These are phyloP conservation scores for Halesus radiatus DNA, from an alignment of 1,140 invertebrate genomes.

Conservation along the genomic window DNA sequence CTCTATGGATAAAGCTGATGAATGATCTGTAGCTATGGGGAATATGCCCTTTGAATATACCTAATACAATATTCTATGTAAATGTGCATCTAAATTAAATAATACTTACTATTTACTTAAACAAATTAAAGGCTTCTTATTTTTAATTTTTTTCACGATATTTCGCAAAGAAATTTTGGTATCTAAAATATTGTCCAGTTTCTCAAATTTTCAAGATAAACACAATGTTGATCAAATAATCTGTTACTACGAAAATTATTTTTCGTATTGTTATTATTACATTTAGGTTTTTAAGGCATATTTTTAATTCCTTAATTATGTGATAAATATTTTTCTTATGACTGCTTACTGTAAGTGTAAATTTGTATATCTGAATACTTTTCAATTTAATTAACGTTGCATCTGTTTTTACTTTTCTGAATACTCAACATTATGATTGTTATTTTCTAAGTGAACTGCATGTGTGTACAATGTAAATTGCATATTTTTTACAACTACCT, in stretches of 20 bases:
- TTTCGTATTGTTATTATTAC: too few species aligned
- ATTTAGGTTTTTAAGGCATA: too few species aligned
- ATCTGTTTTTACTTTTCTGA: too few species aligned
- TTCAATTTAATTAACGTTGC: not conserved
- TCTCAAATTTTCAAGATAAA: too few species aligned
- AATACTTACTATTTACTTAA: not conserved
- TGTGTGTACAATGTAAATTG: not conserved
- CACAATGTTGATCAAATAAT: too few species aligned
- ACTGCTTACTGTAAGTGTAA: constrained; percentile 16
- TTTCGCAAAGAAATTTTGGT: too few species aligned
- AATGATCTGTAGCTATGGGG: not conserved
- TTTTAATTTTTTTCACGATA: too few species aligned
- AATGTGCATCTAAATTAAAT: not conserved
- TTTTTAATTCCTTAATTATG: constrained; percentile 37
- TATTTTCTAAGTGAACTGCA: not conserved
- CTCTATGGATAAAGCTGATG: not conserved
- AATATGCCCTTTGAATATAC: not conserved
- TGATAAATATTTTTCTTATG: constrained; percentile 38
- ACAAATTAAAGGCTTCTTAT: not conserved
- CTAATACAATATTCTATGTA: not conserved
- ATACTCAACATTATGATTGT: too few species aligned
- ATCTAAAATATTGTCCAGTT: too few species aligned
- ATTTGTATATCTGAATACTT: not conserved
- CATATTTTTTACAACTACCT: not conserved
- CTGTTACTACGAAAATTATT: too few species aligned